These are phyloP conservation scores for Pseudochirops cupreus DNA, from an alignment of 2,797 vertebrate genomes.

Conservation along the genomic window DNA sequence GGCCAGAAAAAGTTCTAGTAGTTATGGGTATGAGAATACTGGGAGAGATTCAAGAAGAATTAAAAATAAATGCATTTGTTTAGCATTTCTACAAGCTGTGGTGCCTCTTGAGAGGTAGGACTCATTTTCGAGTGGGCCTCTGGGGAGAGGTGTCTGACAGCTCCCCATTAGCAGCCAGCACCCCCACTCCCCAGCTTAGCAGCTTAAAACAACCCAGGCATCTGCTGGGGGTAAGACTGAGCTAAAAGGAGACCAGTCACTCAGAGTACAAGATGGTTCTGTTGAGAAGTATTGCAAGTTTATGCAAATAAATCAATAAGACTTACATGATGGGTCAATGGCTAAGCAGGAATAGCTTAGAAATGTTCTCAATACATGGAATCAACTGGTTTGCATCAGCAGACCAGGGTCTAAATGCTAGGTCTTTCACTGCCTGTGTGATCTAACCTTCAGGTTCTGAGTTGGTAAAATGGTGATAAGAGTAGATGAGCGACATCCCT, in stretches of 20 bases:
- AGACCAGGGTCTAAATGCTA: background rate
- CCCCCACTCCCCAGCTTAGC: background rate
- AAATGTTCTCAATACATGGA: background rate
- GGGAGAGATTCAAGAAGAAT: background rate
- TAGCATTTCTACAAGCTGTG: background rate
- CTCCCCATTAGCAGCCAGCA: background rate
- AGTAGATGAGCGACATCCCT: background rate
- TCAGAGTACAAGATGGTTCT: background rate
- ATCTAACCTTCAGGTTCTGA: background rate
- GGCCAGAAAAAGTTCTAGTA: background rate
- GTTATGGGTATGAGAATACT: background rate
- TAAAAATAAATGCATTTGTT: background rate
- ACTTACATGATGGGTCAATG: background rate
- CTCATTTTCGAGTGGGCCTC: background rate
- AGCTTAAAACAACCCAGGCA: background rate
- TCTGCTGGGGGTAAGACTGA: background rate
- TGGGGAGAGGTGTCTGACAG: background rate
- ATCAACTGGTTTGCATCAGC: background rate
- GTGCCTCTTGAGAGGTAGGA: background rate
- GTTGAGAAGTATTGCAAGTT: background rate
- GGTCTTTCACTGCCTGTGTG: background rate
- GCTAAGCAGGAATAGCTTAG: background rate
- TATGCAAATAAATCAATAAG: background rate
- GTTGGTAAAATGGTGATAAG: background rate
- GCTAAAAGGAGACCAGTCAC: background rate